Evolutionary conservation across 2,888 invertebrate genomes (phyloP).

Genomic region (Lasioglossum leucozonium): DNA sequence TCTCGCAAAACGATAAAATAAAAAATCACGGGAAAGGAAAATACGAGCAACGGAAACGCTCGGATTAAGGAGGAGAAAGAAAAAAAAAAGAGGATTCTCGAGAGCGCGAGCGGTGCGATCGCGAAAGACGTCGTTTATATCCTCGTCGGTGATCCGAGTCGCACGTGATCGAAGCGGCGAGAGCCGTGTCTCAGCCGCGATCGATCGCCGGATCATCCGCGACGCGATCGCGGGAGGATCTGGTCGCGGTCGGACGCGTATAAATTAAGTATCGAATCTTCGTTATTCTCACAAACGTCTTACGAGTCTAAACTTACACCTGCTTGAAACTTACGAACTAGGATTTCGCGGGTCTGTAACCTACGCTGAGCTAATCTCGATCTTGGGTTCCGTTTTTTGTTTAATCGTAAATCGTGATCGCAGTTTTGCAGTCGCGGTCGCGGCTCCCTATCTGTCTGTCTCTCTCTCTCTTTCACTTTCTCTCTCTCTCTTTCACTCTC

Average conservation of each 20-base stretch:
- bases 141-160: neutral
- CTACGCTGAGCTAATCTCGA: slow-evolving; percentile 74
- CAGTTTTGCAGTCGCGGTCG: slow-evolving; percentile 13
- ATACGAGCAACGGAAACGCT: neutral
- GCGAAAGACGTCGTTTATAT: no score
- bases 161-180: slow-evolving; percentile 40
- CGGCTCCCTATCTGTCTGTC: neutral
- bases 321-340: slow-evolving; percentile 65
- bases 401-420: slow-evolving; percentile 18
- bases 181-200: neutral
- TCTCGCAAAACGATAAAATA: no score
- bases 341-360: slow-evolving; percentile 40
- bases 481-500: no score
- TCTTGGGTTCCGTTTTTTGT: slow-evolving; percentile 53
- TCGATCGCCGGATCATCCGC: neutral
- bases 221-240: slow-evolving; percentile 29
- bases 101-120: neutral
- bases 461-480: no score
- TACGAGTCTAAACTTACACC: slow-evolving; percentile 55
- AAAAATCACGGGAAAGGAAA: neutral
- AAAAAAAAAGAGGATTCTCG: neutral
- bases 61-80: no score
- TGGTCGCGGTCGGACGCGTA: slow-evolving; percentile 47
- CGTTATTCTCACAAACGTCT: slow-evolving; percentile 56
- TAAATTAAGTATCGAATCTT: slow-evolving; percentile 68